phyloP scores from a whole-genome alignment of 2,797 vertebrate species.

The Notolepis coatsorum region DNA sequence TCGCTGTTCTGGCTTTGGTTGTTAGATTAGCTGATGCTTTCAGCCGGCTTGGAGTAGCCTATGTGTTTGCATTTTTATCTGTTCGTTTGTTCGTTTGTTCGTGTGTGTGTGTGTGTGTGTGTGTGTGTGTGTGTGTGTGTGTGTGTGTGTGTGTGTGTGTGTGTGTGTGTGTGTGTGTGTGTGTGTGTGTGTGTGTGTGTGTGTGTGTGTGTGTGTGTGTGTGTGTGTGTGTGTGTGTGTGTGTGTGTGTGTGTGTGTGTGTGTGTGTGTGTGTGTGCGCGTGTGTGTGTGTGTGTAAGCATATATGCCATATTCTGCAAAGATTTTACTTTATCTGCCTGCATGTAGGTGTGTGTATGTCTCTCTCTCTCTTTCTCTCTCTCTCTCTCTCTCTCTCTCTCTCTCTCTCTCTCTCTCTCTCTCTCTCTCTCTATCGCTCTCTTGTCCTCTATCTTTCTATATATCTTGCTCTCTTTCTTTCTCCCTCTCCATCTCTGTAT shows the following conservation, averaged over 20 bases:
- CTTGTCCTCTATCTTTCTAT: slow-evolving; percentile 24
- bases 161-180: too few species aligned
- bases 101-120: slow-evolving; percentile 19
- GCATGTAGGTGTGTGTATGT: not conserved
- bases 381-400: slow-evolving; percentile 2
- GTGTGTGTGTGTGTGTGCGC: slow-evolving; percentile 7
- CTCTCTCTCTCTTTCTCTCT: not conserved
- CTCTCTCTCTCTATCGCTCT: not conserved
- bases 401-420: slow-evolving; percentile 18
- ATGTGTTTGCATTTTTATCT: slow-evolving; percentile 58
- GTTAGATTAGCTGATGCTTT: slow-evolving; percentile 46
- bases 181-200: too few species aligned
- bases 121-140: not conserved
- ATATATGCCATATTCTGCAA: not conserved
- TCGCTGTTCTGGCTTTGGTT: slow-evolving; percentile 39
- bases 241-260: slow-evolving; percentile 10
- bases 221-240: too few species aligned
- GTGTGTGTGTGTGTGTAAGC: slow-evolving; percentile 17
- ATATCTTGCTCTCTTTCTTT: slow-evolving; percentile 26
- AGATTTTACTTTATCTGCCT: not conserved
- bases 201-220: too few species aligned
- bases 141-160: slow-evolving; percentile 5
- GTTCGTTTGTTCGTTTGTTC: not conserved
- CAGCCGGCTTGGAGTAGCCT: slow-evolving; percentile 34
- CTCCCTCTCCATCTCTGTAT: slow-evolving; percentile 42